Percentiles rank a stretch among this genome's conserved stretches.
These are phyloP conservation scores for Atrichornis clamosus DNA, from an alignment of 2,113 vertebrate genomes.

Conservation along the genomic window DNA sequence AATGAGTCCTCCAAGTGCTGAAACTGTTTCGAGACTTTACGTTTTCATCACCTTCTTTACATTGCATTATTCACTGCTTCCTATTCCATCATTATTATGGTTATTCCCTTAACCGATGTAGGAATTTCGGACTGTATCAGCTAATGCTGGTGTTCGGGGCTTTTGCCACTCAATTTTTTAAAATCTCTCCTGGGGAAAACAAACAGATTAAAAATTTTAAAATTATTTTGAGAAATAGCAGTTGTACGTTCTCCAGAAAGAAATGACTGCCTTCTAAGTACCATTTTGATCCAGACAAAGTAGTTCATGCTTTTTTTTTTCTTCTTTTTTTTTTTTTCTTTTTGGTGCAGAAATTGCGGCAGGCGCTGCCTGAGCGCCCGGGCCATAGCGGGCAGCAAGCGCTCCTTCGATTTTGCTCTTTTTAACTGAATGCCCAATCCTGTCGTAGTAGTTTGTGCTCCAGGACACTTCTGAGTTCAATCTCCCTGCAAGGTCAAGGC, in stretches of 20 bases:
- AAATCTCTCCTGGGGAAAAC: background rate
- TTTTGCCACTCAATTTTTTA: background rate
- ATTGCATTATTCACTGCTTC: background rate
- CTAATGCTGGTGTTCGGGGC: background rate
- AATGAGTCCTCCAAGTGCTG: background rate
- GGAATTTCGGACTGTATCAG: background rate
- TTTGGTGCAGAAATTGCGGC: background rate
- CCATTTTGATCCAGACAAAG: background rate
- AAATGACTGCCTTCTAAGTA: background rate
- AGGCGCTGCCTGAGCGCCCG: background rate
- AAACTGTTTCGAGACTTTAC: background rate
- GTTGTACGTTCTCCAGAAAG: background rate
- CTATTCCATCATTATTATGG: background rate
- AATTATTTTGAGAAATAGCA: background rate
- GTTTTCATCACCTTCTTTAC: background rate
- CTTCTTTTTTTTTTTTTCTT: background rate
- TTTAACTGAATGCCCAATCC: background rate
- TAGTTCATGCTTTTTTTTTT: background rate
- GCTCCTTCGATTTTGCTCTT: background rate
- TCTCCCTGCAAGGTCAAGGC: background rate
- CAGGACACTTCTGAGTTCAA: background rate
- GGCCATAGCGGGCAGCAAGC: background rate
- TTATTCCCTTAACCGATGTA: background rate
- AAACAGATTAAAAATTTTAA: background rate
- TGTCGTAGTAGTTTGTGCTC: background rate